Base-by-base conservation (phyloP, 2,113 vertebrate genomes). In the Ctenomys sociabilis region DNA sequence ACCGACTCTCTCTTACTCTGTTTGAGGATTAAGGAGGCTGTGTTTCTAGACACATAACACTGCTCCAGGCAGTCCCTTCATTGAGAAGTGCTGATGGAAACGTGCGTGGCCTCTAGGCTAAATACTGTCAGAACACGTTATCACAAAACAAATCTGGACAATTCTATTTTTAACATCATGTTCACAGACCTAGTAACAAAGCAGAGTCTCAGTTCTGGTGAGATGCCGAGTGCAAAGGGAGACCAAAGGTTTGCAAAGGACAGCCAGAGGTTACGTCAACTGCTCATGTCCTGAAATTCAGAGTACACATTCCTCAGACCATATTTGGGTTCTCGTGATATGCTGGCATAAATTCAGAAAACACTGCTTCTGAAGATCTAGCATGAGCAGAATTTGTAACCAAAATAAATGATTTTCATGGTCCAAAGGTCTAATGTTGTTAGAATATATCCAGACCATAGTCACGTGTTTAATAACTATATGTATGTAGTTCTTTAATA, bases 101-200 rank as follows among this genome's bases (percentile, higher is more conserved):
- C 17, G 80, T 96, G 94, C 95, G 85, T 32, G 86, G 75, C 86
- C 95, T 94, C 80, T 93, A 90, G 94, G 96, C 96, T 96, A 96
- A 97, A 95, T 93, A 78, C 96, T 96, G 95, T 96, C 93, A 92
- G 92, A 94, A 85, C 81, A 77, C 12, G 45, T 97, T 96, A 96
- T 88, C 94, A 84, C 63, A 90, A 96, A 95, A 95, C 92, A 90
- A 88, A 96, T 93, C 94, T 91, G 93, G 82, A 94, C 77, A 73
- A 63, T 87, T 4, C 40, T 90, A 91, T 97, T 97, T 97, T 97
- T 96, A 94, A 95, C 0, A 16, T 91, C 88, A 49, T 83, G 64
- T 91, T 91, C 77, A 68, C 92, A 94, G 95, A 90, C 43, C 81
- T 87, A 68, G 81, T 85, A 94, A 96, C 75, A 64, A 96, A 68